Evolutionary conservation across 2,113 vertebrate genomes (phyloP).

Genomic region (Pterophyllum scalare): DNA sequence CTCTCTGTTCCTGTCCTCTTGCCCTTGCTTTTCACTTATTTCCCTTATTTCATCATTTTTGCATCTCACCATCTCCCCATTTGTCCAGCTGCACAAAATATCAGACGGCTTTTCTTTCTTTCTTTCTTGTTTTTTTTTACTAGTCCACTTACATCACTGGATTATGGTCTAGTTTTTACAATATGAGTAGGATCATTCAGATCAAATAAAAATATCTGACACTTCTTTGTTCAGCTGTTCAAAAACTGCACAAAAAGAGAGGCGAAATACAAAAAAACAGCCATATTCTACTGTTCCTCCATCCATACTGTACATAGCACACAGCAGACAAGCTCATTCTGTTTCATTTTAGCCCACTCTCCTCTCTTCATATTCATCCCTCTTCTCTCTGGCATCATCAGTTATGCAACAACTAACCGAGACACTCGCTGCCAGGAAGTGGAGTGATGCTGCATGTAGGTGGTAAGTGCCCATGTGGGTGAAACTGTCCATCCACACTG

Average conservation of each 20-base stretch:
- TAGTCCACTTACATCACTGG: not conserved
- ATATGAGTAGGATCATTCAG: not conserved
- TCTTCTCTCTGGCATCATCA: slow-evolving; percentile 46
- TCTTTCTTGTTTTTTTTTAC: not conserved
- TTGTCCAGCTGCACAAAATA: slow-evolving; percentile 16
- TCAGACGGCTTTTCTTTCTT: not conserved
- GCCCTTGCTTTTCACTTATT: slow-evolving; percentile 19
- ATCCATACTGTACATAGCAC: slow-evolving; percentile 9
- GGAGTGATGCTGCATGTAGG: slow-evolving; percentile 62
- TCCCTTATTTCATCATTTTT: slow-evolving; percentile 53
- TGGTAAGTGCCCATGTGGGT: slow-evolving; percentile 55
- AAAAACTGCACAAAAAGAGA: not conserved
- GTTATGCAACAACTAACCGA: slow-evolving; percentile 70
- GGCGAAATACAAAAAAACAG: not conserved
- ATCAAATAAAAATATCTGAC: not conserved
- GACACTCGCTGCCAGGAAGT: slow-evolving; percentile 55
- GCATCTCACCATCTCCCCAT: slow-evolving; percentile 32
- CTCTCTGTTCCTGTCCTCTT: slow-evolving; percentile 37
- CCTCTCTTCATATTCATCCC: slow-evolving; percentile 40
- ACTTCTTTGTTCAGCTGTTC: not conserved
- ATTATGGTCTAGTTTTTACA: not conserved
- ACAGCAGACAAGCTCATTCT: slow-evolving; percentile 16
- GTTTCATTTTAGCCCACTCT: slow-evolving; percentile 56
- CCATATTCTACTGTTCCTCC: not conserved
- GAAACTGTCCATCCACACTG: slow-evolving; percentile 55